Evolutionary conservation across 2,113 vertebrate species (phyloP).

Genomic region (Serilophus lunatus): DNA sequence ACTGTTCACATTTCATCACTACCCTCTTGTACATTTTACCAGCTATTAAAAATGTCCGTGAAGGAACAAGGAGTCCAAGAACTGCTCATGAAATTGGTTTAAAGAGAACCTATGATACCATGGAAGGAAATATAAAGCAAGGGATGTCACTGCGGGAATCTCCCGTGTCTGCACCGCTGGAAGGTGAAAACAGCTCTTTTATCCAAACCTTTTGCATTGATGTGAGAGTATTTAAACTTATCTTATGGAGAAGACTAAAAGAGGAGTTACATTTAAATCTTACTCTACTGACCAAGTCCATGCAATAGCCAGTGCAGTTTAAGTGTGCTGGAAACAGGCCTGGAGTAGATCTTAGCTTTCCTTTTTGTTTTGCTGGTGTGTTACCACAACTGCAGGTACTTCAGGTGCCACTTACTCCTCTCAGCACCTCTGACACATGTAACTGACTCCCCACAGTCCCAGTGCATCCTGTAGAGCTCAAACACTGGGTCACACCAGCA

Average conservation of each 20-base stretch:
- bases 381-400: not conserved
- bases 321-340: not conserved
- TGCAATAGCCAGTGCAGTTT: not conserved
- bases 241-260: not conserved
- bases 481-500: not conserved
- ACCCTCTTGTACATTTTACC: not conserved
- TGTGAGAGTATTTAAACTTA: not conserved
- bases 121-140: slow-evolving; percentile 87
- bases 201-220: not conserved
- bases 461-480: not conserved
- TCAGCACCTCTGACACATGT: not conserved
- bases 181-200: slow-evolving; percentile 76
- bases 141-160: slow-evolving; percentile 84
- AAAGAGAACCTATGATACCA: slow-evolving; percentile 92
- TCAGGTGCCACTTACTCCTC: not conserved
- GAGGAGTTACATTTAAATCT: not conserved
- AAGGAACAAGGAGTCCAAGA: slow-evolving; percentile 93
- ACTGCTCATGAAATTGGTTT: slow-evolving; percentile 84
- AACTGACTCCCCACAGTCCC: not conserved
- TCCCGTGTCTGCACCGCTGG: slow-evolving; percentile 82
- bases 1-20: not conserved
- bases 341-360: not conserved
- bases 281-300: not conserved
- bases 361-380: not conserved
- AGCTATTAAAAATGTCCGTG: slow-evolving; percentile 95